Evolutionary conservation across 2,888 invertebrate genomes (phyloP).

Genomic region (Catocala nupta): DNA sequence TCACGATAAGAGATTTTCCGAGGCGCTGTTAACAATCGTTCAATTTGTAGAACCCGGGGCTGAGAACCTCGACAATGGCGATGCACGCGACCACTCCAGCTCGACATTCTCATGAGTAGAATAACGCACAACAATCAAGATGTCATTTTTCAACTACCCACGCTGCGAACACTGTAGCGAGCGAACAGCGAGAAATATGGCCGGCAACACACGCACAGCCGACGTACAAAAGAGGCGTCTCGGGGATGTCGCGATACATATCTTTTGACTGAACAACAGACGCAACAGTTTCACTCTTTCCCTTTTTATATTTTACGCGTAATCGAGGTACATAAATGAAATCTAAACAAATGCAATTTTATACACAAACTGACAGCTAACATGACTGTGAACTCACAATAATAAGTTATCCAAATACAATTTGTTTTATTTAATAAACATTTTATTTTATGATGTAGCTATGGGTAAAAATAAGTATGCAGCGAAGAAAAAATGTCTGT

Average conservation of each 20-base stretch:
- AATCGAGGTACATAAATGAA: conserved; percentile 64
- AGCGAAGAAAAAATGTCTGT: too few species aligned
- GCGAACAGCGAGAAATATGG: conserved; percentile 81
- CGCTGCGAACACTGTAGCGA: conserved; percentile 74
- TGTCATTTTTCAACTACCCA: conserved; percentile 88
- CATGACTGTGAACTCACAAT: conserved; percentile 36
- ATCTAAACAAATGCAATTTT: conserved; percentile 55
- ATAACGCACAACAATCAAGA: conserved; percentile 87
- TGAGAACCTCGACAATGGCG: conserved; percentile 73
- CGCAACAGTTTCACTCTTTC: conserved; percentile 71
- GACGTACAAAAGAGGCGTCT: conserved; percentile 80
- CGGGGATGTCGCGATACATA: conserved; percentile 80
- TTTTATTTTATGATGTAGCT: background rate
- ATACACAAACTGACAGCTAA: conserved; percentile 52
- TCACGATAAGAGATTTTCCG: conserved; percentile 80
- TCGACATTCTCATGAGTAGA: conserved; percentile 85
- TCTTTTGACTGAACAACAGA: conserved; percentile 76
- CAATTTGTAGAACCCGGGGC: conserved; percentile 83
- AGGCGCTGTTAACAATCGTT: conserved; percentile 84
- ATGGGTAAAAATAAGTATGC: conserved; percentile 2
- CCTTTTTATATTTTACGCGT: conserved; percentile 70
- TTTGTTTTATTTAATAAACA: background rate
- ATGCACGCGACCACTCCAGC: conserved; percentile 79
- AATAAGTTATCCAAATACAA: conserved; percentile 44
- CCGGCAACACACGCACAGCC: conserved; percentile 80